Evolutionary conservation across 2,888 invertebrate genomes (phyloP).

Genomic region (Synergus itoensis): DNA sequence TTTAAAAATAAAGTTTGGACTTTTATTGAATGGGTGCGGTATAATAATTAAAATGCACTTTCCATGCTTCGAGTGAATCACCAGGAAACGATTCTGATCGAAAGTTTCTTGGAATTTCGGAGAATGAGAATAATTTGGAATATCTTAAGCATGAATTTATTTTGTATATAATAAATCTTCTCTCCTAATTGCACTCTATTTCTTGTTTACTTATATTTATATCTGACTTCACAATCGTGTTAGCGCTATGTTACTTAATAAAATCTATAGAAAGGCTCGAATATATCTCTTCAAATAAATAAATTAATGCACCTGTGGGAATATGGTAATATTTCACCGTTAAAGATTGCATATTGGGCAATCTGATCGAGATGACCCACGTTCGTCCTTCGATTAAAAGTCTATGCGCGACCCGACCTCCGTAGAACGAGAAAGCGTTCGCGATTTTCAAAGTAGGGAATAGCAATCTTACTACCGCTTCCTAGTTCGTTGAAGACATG

Average conservation of each 20-base stretch:
- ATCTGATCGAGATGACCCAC: slow-evolving; percentile 50
- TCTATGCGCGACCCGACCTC: slow-evolving; percentile 45
- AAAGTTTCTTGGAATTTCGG: slow-evolving; percentile 37
- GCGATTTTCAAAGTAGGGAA: slow-evolving; percentile 51
- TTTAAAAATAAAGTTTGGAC: slow-evolving; percentile 29
- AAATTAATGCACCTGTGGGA: background rate
- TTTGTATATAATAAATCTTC: background rate
- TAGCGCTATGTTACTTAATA: background rate
- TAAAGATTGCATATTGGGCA: slow-evolving; percentile 26
- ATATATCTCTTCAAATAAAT: background rate
- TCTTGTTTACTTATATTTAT: background rate
- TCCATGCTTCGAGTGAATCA: slow-evolving; percentile 32
- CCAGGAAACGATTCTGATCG: slow-evolving; percentile 8
- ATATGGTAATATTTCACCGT: background rate
- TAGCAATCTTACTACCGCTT: slow-evolving; percentile 55
- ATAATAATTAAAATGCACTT: slow-evolving; percentile 31
- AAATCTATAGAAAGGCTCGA: background rate
- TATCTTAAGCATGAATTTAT: background rate
- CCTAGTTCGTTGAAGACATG: slow-evolving; percentile 49
- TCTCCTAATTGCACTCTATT: background rate
- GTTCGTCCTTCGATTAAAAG: slow-evolving; percentile 44
- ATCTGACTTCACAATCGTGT: background rate
- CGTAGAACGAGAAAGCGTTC: slow-evolving; percentile 53
- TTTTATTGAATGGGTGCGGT: slow-evolving; percentile 36
- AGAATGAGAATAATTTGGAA: background rate